Percentiles rank a stretch among this genome's conserved stretches.
phyloP scores from a whole-genome alignment of 2,113 vertebrate species.

The Apeltes quadracus region DNA sequence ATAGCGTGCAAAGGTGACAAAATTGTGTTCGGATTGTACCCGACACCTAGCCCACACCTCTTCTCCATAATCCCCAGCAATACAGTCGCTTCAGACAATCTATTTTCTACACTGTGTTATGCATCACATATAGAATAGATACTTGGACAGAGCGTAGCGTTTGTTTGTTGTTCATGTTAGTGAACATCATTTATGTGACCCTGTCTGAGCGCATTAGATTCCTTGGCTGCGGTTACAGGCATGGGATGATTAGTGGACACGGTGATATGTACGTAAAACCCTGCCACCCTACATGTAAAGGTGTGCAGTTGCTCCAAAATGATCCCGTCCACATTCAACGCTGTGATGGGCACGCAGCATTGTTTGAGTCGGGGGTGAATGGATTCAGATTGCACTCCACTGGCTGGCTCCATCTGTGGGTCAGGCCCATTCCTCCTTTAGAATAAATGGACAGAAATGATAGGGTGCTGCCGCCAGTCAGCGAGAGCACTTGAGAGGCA shows the following conservation, averaged over 20 bases:
- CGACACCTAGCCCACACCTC: background rate
- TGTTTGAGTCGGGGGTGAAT: constrained; percentile 51
- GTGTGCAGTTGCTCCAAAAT: background rate
- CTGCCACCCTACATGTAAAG: background rate
- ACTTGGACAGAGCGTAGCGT: background rate
- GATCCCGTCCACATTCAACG: constrained; percentile 21
- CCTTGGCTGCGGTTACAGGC: background rate
- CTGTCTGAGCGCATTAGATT: background rate
- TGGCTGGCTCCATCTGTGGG: constrained; percentile 50
- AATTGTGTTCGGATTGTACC: constrained; percentile 1
- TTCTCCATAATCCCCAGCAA: background rate
- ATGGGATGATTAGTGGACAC: background rate
- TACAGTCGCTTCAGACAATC: background rate
- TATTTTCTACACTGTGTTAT: background rate
- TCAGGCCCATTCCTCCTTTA: constrained; percentile 50
- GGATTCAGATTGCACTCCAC: constrained; percentile 46
- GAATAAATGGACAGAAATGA: constrained; percentile 59
- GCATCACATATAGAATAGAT: background rate
- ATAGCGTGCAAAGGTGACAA: background rate
- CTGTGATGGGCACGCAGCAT: constrained; percentile 1
- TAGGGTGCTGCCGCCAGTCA: constrained; percentile 60
- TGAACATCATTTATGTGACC: background rate
- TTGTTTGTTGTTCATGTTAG: background rate
- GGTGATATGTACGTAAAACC: background rate
- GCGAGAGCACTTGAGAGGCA: constrained; percentile 53